phyloP scores from a whole-genome alignment of 2,113 vertebrate genomes.

The Crypturellus undulatus region DNA sequence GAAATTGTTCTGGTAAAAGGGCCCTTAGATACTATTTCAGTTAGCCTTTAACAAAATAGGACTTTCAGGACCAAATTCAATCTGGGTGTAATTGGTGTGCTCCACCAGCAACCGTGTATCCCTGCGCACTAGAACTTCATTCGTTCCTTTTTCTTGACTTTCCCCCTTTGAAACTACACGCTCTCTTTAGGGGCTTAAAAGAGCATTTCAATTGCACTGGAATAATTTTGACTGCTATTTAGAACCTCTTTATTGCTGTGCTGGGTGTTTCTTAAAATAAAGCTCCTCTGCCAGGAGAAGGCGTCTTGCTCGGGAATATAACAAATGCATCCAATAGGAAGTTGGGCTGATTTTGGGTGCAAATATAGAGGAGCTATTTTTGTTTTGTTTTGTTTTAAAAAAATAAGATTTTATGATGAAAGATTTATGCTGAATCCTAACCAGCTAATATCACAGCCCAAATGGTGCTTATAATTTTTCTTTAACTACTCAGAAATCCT shows the following conservation, averaged over 20 bases:
- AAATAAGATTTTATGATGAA: slow-evolving; percentile 21
- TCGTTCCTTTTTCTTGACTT: neutral
- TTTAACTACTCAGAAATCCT: slow-evolving; percentile 14
- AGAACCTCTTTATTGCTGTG: slow-evolving; percentile 55
- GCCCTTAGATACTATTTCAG: neutral
- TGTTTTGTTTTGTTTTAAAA: neutral
- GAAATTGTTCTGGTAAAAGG: slow-evolving; percentile 47
- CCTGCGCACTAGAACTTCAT: neutral
- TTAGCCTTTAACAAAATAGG: neutral
- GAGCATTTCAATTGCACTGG: slow-evolving; percentile 21
- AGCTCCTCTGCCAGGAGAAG: slow-evolving; percentile 31
- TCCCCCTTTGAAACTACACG: neutral
- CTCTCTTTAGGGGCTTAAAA: slow-evolving; percentile 11
- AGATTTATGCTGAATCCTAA: slow-evolving; percentile 24
- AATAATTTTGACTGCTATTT: slow-evolving; percentile 28
- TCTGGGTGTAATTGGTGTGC: neutral
- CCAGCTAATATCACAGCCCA: slow-evolving; percentile 15
- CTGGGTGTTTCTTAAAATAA: slow-evolving; percentile 63
- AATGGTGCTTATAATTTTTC: neutral
- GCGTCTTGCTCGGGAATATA: slow-evolving; percentile 4
- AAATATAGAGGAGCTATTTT: slow-evolving; percentile 34
- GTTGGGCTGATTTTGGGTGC: neutral
- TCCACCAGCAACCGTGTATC: neutral
- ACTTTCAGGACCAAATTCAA: neutral
- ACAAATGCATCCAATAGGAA: slow-evolving; percentile 34